Evolutionary conservation across 2,113 vertebrate genomes (phyloP), one percentile per base, ranked within the genome.

Genomic region (Paedocypris sp.): DNA sequence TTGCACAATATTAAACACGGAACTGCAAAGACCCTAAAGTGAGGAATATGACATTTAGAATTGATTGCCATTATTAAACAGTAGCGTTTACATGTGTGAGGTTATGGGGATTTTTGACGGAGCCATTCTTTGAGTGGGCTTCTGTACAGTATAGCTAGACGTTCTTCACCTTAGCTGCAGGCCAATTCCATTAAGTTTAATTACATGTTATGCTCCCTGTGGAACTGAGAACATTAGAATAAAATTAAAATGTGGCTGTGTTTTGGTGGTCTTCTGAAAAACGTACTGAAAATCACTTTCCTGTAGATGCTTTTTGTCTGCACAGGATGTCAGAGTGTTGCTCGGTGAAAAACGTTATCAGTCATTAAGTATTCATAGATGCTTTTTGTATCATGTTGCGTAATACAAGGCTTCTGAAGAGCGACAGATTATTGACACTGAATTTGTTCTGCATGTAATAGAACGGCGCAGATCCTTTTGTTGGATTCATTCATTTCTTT

Each of bases 121-220:
- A 64, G 57, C 35, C 31, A 28, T 65, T 63, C 60, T 61, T 33
- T 53, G 36, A 48, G 63, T 39, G 18, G 61, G 65, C 60, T 63
- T 68, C 51, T 59, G 47, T 53, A 51, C 71, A 69, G 72, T 60
- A 65, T 58, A 73, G n/a, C n/a, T n/a, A n/a, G n/a, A 69, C 68
- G 63, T 62, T 67, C 72, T 68, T 63, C 36, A 47, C 70, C 64
- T 71, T 68, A 77, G 78, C 78, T 79, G 74, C 65, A 59, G 74
- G 77, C 74, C 73, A 73, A 67, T 78, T 79, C 78, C 75, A 83
- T 83, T 77, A 83, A 84, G 77, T 82, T 83, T 84, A 86, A 87
- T 87, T 85, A 87, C 79, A 84, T 79, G 74, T 81, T 69, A 47
- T 68, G 60, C 71, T 83, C 83, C 82, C 80, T 72, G 73, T 73